phyloP scores from a whole-genome alignment of 1,140 invertebrate species.

The Polypedilum vanderplanki region DNA sequence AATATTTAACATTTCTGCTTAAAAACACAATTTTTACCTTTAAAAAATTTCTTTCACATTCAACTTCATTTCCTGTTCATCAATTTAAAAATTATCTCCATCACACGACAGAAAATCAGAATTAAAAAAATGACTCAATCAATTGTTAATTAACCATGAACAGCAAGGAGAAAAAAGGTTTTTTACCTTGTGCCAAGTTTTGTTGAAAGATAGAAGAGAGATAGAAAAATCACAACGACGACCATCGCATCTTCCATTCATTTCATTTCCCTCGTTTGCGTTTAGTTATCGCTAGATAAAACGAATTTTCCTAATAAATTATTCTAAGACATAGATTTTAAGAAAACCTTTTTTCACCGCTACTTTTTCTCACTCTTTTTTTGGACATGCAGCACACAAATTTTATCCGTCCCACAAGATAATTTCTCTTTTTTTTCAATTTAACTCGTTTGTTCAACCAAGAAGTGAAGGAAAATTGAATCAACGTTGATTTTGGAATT shows the following conservation, averaged over 20 bases:
- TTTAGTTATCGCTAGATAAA: neutral
- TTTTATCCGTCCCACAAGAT: neutral
- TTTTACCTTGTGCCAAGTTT: too few relatives aligned
- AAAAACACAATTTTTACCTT: too few relatives aligned
- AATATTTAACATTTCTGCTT: too few relatives aligned
- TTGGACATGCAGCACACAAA: neutral
- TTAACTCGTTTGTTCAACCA: neutral
- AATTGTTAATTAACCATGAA: conserved; percentile 14
- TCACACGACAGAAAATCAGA: neutral
- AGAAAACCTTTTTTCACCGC: neutral
- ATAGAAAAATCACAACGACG: neutral
- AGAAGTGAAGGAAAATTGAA: neutral
- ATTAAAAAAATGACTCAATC: conserved; percentile 3
- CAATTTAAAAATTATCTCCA: neutral
- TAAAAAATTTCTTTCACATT: too few relatives aligned
- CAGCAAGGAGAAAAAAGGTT: neutral
- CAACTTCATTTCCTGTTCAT: neutral
- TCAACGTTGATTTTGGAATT: neutral
- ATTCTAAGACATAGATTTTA: neutral
- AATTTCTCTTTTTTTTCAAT: neutral
- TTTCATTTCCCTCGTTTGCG: neutral
- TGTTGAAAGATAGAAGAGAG: too few relatives aligned
- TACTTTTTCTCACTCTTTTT: neutral
- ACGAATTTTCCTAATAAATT: neutral
- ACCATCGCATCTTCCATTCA: neutral